These are phyloP conservation scores for Molorchus minor DNA, from an alignment of 2,888 invertebrate species.

Conservation along the genomic window DNA sequence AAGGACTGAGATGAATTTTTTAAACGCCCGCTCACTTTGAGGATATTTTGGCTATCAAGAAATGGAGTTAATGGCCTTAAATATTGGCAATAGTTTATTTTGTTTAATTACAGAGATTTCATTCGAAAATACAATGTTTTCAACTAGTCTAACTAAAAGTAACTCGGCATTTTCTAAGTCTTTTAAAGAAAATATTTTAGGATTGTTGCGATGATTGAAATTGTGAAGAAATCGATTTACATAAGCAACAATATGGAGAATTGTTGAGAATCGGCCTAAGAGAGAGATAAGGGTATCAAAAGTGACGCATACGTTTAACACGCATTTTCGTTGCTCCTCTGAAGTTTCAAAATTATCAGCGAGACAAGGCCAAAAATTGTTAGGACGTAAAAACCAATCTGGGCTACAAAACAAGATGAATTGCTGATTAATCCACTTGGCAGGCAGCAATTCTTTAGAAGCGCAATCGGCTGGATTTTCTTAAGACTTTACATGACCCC, in stretches of 20 bases:
- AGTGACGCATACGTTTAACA: not conserved
- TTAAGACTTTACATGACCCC: not conserved
- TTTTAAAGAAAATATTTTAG: not conserved
- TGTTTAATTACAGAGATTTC: conserved; percentile 4
- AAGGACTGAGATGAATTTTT: conserved; percentile 4
- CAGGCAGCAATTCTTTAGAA: not conserved
- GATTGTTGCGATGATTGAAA: not conserved
- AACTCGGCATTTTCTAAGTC: not conserved
- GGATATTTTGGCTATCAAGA: not conserved
- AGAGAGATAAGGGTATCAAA: not conserved
- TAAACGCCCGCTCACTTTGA: conserved; percentile 14
- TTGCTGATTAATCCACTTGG: not conserved
- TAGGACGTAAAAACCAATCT: not conserved
- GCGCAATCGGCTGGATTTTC: not conserved
- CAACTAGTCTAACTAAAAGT: not conserved
- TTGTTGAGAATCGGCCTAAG: not conserved
- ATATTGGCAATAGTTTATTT: not conserved
- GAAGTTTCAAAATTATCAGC: not conserved
- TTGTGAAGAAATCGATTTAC: not conserved
- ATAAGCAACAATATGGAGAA: not conserved
- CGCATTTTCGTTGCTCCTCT: not conserved
- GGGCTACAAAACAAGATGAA: not conserved
- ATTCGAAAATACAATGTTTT: not conserved
- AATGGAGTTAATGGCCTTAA: conserved; percentile 8
- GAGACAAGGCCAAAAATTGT: not conserved